Conservation (phyloP, 2,888 invertebrate genomes). For the Apantesis nais region DNA sequence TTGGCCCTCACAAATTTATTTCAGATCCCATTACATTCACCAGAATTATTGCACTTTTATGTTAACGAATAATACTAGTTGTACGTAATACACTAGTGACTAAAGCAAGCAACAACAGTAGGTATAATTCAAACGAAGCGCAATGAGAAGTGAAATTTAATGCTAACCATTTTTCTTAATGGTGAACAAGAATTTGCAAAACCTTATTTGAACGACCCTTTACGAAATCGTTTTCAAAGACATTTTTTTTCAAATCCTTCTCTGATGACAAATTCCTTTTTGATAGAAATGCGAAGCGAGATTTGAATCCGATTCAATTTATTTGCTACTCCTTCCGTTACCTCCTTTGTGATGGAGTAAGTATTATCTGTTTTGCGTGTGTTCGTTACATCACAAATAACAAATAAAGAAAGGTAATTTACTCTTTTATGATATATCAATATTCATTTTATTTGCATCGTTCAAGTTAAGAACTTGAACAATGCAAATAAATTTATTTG, state of each 20-base stretch:
- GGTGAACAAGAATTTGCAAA: conserved; percentile 20
- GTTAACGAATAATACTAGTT: not conserved
- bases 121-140: conserved; percentile 12
- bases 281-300: conserved; percentile 36
- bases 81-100: not conserved
- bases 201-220: conserved; percentile 18
- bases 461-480: not conserved
- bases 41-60: not conserved
- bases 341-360: conserved; percentile 25
- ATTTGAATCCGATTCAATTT: conserved; percentile 39
- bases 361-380: conserved; percentile 29
- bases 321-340: conserved; percentile 28
- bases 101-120: conserved; percentile 2
- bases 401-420: not conserved
- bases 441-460: not conserved
- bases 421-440: not conserved
- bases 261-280: conserved; percentile 37
- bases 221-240: conserved; percentile 26
- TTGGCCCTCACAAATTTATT: not conserved
- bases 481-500: too few species aligned
- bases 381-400: conserved; percentile 11
- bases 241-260: conserved; percentile 31
- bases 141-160: conserved; percentile 18
- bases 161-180: conserved; percentile 27
- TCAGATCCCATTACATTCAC: not conserved